phyloP scores from a whole-genome alignment of 2,113 vertebrate genomes.

The Rhadina sibilatrix region DNA sequence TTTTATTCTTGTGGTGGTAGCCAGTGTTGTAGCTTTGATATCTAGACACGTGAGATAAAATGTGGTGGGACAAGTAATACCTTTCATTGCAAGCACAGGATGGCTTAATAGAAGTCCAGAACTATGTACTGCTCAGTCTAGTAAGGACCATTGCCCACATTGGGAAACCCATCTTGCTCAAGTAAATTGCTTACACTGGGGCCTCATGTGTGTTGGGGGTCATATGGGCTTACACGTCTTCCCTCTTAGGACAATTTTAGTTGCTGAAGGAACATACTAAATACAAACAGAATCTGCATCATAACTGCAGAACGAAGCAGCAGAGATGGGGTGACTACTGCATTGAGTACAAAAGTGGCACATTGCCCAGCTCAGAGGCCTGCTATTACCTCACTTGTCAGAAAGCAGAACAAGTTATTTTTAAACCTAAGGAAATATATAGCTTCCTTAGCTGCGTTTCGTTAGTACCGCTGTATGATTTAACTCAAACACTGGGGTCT shows the following conservation, averaged over 20 bases:
- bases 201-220: background rate
- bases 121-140: background rate
- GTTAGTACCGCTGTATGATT: background rate
- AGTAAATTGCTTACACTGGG: background rate
- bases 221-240: background rate
- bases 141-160: background rate
- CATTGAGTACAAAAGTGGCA: background rate
- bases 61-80: background rate
- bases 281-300: background rate
- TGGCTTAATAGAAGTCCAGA: background rate
- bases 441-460: slow-evolving; percentile 6
- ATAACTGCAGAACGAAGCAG: background rate
- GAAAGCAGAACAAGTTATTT: slow-evolving; percentile 24
- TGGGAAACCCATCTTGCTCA: background rate
- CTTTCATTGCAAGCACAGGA: background rate
- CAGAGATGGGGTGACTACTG: background rate
- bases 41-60: background rate
- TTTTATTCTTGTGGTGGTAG: background rate
- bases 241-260: background rate
- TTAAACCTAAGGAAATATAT: slow-evolving; percentile 31
- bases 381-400: background rate
- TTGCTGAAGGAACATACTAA: background rate
- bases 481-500: background rate
- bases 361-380: background rate
- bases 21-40: background rate